Evolutionary conservation across 2,113 vertebrate genomes (phyloP), one percentile per base, ranked within the genome.

Genomic region (Cavia aperea): DNA sequence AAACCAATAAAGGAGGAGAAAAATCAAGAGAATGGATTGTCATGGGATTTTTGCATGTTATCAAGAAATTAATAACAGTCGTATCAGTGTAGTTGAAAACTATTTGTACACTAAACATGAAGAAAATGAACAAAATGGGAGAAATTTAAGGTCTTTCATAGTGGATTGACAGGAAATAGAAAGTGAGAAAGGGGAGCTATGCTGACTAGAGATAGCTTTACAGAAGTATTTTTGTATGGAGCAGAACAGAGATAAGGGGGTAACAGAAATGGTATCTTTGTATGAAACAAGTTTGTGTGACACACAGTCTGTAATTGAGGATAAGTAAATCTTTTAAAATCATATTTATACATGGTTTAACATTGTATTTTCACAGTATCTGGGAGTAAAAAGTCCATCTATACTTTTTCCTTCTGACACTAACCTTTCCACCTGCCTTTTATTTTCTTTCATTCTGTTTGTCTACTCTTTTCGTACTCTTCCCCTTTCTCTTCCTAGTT

Each of bases 311-410:
- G 62, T 88, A 51, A 75, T 89, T 36, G 39, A 46, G 43, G 15
- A 14, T 54, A 91, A 91, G 82, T 16, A 10, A 92, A 79, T n/a
- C n/a, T 49, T 49, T 84, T 29, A 79, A 93, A 89, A 77, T 92
- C 66, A 79, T 54, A 9, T 78, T 78, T 84, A 58, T 51, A 18
- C 21, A 12, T 87, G 4, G 0, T 49, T 75, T 79, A 81, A 79
- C 8, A 75, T 87, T 92, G n/a, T 58, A 81, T 82, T 85, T 88
- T 87, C 29, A 86, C 9, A 84, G 15, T 84, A 73, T 51, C 86
- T 87, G 70, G 39, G 19, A 83, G 65, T 75, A 73, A 79, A 58
- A 72, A 46, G 29, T 43, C 36, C 15, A 68, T 75, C 7, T 92
- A 1, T 65, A 63, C 18, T 9, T 62, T 49, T 26, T 72, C 11